Percentiles rank a stretch among this genome's conserved stretches.
Conservation (phyloP, 2,888 invertebrate genomes). For the Agonum fuliginosum region DNA sequence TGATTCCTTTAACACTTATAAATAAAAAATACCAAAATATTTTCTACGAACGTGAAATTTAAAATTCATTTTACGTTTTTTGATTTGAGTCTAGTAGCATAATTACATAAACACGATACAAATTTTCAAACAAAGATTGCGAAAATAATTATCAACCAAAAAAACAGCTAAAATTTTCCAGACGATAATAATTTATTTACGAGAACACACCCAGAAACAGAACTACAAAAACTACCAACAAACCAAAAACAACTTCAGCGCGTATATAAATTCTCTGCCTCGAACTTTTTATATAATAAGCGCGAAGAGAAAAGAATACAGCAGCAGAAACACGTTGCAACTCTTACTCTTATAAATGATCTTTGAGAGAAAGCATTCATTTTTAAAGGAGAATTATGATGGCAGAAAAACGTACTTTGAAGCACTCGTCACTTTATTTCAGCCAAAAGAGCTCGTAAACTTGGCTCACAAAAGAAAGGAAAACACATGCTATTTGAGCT, state of each 20-base stretch:
- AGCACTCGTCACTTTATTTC: not conserved
- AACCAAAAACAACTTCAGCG: not conserved
- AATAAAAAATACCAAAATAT: no score
- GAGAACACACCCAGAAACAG: not conserved
- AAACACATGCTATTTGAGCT: not conserved
- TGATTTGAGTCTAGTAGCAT: not conserved
- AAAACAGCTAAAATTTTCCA: not conserved
- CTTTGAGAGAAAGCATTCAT: constrained; percentile 2
- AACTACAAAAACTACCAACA: not conserved
- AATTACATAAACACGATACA: not conserved
- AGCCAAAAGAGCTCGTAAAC: not conserved
- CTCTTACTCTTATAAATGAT: constrained; percentile 2
- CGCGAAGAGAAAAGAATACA: not conserved
- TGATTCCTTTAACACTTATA: no score
- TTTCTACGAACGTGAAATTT: no score
- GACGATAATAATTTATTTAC: not conserved
- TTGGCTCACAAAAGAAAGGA: not conserved
- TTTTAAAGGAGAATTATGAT: not conserved
- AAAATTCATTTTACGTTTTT: no score
- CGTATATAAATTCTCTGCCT: not conserved
- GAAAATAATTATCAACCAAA: not conserved
- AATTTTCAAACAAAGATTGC: not conserved
- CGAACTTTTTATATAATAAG: not conserved
- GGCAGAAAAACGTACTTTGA: not conserved
- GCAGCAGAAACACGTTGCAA: not conserved